Conservation (phyloP, 2,113 vertebrate species). For the Festucalex cinctus region DNA sequence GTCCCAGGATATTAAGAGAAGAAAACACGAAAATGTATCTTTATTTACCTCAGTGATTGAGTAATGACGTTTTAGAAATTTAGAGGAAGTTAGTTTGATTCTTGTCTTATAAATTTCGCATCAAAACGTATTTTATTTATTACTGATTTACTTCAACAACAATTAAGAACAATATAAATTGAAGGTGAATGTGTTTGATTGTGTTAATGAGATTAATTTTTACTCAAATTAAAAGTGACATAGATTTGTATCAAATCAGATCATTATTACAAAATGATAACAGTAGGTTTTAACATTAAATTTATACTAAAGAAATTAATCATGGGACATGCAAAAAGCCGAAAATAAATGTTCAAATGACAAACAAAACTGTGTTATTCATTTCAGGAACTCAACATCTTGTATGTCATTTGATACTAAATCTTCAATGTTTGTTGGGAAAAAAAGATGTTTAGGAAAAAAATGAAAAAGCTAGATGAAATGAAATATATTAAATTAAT, state of each 20-base stretch:
- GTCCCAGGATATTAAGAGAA: neutral
- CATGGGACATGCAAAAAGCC: neutral
- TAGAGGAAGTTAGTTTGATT: neutral
- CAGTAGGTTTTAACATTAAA: neutral
- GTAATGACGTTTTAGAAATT: neutral
- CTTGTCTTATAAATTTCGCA: neutral
- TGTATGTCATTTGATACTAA: neutral
- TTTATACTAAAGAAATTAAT: neutral
- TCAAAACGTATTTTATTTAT: neutral
- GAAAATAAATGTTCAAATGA: neutral
- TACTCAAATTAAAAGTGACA: neutral
- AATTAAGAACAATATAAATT: neutral
- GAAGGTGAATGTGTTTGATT: neutral
- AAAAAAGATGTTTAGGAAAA: neutral
- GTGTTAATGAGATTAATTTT: neutral
- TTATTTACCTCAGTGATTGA: neutral
- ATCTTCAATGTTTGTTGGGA: neutral
- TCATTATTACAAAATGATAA: neutral
- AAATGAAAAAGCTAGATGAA: neutral
- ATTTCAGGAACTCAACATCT: neutral
- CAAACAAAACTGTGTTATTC: neutral
- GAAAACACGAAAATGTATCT: neutral
- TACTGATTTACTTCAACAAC: neutral
- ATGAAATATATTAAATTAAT: neutral
- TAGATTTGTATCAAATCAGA: neutral